phyloP scores from a whole-genome alignment of 2,797 vertebrate genomes.

The Neosalanx taihuensis region DNA sequence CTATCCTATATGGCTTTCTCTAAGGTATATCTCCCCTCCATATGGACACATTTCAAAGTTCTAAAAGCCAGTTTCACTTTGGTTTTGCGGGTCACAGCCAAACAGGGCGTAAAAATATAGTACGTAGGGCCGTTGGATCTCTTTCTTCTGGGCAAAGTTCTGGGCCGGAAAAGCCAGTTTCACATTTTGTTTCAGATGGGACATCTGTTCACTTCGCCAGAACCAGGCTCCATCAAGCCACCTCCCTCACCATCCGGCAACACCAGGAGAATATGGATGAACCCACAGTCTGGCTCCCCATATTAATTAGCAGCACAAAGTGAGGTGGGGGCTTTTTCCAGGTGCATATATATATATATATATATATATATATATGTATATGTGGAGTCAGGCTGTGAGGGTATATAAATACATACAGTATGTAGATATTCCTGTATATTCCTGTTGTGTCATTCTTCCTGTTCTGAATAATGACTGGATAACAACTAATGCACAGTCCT shows the following conservation, averaged over 20 bases:
- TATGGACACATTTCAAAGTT: not conserved
- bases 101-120: conserved; percentile 2
- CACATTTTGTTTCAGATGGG: conserved; percentile 56
- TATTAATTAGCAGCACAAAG: conserved; percentile 49
- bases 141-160: conserved; percentile 39
- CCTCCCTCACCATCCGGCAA: conserved; percentile 43
- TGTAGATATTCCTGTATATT: no score
- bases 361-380: not conserved
- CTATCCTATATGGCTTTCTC: no score
- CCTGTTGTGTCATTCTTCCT: no score
- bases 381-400: conserved; percentile 6
- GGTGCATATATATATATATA: not conserved
- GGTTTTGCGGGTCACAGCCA: not conserved
- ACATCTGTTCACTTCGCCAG: conserved; percentile 66
- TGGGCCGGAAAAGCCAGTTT: conserved; percentile 47
- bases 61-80: not conserved
- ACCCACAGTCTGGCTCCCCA: conserved; percentile 39
- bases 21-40: no score
- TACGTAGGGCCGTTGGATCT: conserved; percentile 21
- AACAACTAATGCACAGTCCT: no score
- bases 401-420: not conserved
- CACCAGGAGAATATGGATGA: conserved; percentile 44
- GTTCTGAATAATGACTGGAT: no score
- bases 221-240: conserved; percentile 45
- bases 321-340: conserved; percentile 8